A percentile compares a stretch with the other conserved stretches of the same genome.
Conservation (phyloP, 2,113 vertebrate genomes). For the Pristiophorus japonicus region DNA sequence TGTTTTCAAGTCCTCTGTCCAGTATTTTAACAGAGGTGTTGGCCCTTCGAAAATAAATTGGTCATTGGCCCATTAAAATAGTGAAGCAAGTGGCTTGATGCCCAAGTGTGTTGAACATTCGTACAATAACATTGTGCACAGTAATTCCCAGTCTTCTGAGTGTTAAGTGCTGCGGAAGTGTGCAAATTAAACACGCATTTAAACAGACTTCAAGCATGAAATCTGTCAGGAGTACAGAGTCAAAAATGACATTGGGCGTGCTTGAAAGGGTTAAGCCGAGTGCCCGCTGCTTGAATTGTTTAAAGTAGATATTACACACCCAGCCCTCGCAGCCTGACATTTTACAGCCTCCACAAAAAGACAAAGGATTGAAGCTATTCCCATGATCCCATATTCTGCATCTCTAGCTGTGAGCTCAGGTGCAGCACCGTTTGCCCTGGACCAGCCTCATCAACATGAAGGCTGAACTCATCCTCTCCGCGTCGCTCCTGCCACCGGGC, state of each 20-base stretch:
- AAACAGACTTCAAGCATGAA: neutral
- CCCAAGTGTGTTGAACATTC: neutral
- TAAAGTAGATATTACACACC: conserved; percentile 58
- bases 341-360: conserved; percentile 76
- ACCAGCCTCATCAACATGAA: conserved; percentile 99
- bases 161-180: neutral
- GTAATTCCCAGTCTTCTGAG: neutral
- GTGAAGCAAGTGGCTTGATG: neutral
- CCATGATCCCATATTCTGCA: conserved; percentile 90
- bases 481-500: conserved; percentile 85
- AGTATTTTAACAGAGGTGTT: neutral
- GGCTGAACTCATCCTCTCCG: conserved; percentile 98
- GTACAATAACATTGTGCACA: neutral
- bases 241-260: neutral
- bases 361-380: conserved; percentile 83
- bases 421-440: conserved; percentile 90
- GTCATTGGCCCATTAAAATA: neutral
- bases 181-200: neutral
- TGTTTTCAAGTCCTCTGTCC: neutral
- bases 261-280: neutral
- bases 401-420: conserved; percentile 95
- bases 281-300: conserved; percentile 45
- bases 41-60: neutral
- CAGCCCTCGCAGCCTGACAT: conserved; percentile 73
- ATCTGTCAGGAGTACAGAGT: neutral